phyloP scores from a whole-genome alignment of 2,888 invertebrate genomes.

The Megamerina dolium region DNA sequence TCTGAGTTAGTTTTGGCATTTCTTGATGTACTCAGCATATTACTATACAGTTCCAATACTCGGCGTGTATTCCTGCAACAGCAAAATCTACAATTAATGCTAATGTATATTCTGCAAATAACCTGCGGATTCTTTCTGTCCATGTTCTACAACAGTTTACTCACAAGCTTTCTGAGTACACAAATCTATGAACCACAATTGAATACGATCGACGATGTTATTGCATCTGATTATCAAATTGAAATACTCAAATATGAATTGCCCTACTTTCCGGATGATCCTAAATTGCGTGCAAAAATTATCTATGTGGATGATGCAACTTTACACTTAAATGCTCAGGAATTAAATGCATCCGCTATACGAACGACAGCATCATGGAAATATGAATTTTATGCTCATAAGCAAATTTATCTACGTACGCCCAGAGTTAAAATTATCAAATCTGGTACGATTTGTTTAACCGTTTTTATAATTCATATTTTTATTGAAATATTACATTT shows the following conservation, averaged over 20 bases:
- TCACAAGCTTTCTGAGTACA: no score
- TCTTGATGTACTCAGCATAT: no score
- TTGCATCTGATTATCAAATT: conserved; percentile 9
- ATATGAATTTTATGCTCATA: conserved; percentile 10
- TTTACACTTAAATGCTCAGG: conserved; percentile 5
- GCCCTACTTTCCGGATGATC: background rate
- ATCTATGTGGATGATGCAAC: background rate
- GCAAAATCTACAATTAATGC: no score
- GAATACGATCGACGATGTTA: conserved; percentile 11
- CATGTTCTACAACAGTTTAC: conserved; percentile 5
- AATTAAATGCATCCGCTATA: conserved; percentile 9
- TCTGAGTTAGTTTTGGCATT: no score
- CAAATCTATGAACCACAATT: conserved; percentile 11
- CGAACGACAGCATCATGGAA: conserved; percentile 9
- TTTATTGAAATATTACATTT: no score
- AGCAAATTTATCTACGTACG: conserved; percentile 10
- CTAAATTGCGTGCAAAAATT: conserved; percentile 4
- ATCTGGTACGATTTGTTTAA: no score
- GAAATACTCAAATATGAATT: conserved; percentile 4
- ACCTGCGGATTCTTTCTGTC: background rate
- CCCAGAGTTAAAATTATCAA: no score
- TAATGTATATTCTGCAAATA: background rate
- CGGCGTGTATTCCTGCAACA: no score
- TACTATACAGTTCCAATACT: no score
- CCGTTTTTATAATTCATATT: no score